Evolutionary conservation across 2,797 vertebrate genomes (phyloP).

Genomic region (Takifugu rubripes): DNA sequence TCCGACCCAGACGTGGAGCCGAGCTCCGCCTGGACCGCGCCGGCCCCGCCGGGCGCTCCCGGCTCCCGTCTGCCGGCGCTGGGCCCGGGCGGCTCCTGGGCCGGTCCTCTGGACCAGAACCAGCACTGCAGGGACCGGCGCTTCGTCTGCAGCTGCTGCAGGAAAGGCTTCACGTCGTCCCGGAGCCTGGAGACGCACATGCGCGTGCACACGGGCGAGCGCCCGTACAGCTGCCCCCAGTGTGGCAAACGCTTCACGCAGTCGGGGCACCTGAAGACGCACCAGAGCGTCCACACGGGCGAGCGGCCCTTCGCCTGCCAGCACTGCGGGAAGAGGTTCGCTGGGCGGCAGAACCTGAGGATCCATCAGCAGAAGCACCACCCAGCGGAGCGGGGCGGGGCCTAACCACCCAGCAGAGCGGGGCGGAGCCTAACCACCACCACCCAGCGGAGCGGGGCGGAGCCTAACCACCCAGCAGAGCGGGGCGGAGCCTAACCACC

Average conservation of each 20-base stretch:
- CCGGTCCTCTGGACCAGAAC: conserved; percentile 49
- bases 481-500: no score
- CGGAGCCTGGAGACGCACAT: conserved; percentile 70
- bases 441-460: no score
- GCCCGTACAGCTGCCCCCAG: conserved; percentile 71
- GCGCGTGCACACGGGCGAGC: conserved; percentile 74
- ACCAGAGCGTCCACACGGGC: conserved; percentile 74
- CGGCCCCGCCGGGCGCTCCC: conserved; percentile 23
- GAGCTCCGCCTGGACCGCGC: conserved; percentile 47
- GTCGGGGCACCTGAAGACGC: conserved; percentile 74
- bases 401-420: no score
- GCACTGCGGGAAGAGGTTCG: conserved; percentile 67
- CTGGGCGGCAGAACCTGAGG: conserved; percentile 70
- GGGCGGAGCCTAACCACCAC: no score
- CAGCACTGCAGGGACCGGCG: conserved; percentile 54
- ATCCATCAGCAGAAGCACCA: conserved; percentile 72
- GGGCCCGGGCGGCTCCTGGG: conserved; percentile 24
- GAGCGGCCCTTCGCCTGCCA: conserved; percentile 67
- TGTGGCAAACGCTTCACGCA: conserved; percentile 74
- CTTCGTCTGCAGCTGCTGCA: conserved; percentile 69
- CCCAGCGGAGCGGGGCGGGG: neutral
- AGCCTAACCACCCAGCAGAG: no score
- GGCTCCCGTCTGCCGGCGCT: neutral
- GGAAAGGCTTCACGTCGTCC: conserved; percentile 67
- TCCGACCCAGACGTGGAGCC: conserved; percentile 49